A percentile compares a stretch with the other conserved stretches of the same genome.
These are phyloP conservation scores for Capreolus pygargus DNA, from an alignment of 2,113 vertebrate species.

Conservation along the genomic window DNA sequence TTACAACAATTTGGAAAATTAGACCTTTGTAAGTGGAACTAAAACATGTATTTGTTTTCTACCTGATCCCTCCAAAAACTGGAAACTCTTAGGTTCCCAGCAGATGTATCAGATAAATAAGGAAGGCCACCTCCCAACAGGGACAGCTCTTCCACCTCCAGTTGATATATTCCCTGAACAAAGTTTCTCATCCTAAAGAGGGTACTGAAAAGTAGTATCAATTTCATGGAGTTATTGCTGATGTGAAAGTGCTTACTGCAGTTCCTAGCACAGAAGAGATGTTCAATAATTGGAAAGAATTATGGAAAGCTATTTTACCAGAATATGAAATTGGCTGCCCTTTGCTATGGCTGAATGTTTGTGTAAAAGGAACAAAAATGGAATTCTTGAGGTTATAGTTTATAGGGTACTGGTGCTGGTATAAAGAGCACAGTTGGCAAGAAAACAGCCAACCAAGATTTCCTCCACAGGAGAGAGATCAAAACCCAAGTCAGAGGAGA, in stretches of 20 bases:
- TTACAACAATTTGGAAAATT: not conserved
- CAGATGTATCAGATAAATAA: not conserved
- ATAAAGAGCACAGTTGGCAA: not conserved
- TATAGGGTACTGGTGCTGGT: not conserved
- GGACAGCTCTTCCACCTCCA: accelerated
- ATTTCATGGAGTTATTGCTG: not conserved
- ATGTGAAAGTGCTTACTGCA: not conserved
- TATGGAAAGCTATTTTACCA: not conserved
- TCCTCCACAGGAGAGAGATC: too few species aligned
- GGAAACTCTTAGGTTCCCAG: not conserved
- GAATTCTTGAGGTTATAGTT: not conserved
- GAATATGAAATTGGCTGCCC: not conserved
- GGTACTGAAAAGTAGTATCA: not conserved
- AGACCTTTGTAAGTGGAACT: not conserved
- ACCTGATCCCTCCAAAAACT: not conserved
- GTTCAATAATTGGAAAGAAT: not conserved
- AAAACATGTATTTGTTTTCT: not conserved
- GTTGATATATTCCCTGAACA: not conserved
- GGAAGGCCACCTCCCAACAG: not conserved
- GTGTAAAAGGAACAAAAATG: not conserved
- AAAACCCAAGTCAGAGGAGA: too few species aligned
- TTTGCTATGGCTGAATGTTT: not conserved
- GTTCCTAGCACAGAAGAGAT: not conserved
- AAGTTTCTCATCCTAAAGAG: not conserved
- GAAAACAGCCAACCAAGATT: too few species aligned